Conservation (phyloP, 2,888 invertebrate species). For the Apamea anceps region DNA sequence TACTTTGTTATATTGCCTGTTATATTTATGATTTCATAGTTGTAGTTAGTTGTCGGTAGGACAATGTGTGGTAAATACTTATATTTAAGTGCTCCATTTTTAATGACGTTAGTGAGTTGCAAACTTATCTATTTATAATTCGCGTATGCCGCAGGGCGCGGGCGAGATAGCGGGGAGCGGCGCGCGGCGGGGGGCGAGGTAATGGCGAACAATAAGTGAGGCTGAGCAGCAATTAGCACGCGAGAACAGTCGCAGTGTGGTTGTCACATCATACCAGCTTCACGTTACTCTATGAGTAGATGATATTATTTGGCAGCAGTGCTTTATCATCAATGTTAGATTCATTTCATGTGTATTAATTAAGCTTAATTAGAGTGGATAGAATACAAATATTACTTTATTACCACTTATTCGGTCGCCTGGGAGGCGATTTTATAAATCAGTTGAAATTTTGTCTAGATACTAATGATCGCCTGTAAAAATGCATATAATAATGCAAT, state of each 20-base stretch:
- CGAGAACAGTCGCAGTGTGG: not conserved
- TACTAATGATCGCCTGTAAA: too few relatives aligned
- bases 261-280: not conserved
- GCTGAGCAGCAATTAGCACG: not conserved
- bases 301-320: not conserved
- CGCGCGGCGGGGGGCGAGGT: not conserved
- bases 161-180: not conserved
- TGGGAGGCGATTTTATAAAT: not conserved
- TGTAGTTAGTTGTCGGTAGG: not conserved
- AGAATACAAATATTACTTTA: not conserved
- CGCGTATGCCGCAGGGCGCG: not conserved
- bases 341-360: not conserved
- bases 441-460: too few relatives aligned
- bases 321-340: not conserved
- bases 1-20: not conserved
- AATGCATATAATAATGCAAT: too few relatives aligned
- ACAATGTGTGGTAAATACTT: not conserved
- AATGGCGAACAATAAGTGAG: slow-evolving; percentile 18
- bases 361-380: not conserved
- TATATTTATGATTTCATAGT: not conserved
- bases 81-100: slow-evolving; percentile 10
- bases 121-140: slow-evolving; percentile 33
- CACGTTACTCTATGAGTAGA: not conserved
- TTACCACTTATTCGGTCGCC: too few relatives aligned
- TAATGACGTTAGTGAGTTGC: slow-evolving; percentile 22